Percentiles rank a stretch among this genome's conserved stretches.
These are phyloP conservation scores for Pipistrellus kuhlii DNA, from an alignment of 2,797 vertebrate genomes.

Conservation along the genomic window DNA sequence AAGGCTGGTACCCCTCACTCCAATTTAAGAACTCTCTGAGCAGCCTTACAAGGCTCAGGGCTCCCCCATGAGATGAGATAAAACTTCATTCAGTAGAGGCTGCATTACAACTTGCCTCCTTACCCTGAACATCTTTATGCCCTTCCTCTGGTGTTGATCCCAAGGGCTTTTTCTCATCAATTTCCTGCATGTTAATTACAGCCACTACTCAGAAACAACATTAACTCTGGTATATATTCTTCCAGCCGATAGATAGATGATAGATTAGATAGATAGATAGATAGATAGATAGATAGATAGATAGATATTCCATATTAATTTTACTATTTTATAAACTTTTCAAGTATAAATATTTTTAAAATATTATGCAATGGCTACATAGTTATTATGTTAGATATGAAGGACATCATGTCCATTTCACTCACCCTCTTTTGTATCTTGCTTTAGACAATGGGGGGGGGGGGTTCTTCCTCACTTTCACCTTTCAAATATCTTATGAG, in stretches of 20 bases:
- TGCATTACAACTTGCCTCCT: not conserved
- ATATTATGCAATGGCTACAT: not conserved
- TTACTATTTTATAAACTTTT: slow-evolving; percentile 1
- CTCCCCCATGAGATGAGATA: not conserved
- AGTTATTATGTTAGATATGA: not conserved
- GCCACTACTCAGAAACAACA: slow-evolving; percentile 2
- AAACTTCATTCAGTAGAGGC: not conserved
- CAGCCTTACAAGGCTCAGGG: not conserved
- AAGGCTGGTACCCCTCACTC: not conserved
- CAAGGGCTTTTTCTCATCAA: not conserved
- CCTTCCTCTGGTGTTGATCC: not conserved
- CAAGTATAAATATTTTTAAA: not conserved
- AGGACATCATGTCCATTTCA: not conserved
- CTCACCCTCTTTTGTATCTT: not conserved
- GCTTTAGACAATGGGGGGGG: not conserved
- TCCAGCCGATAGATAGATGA: not conserved
- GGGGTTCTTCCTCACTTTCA: not conserved
- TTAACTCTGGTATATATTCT: slow-evolving; percentile 33
- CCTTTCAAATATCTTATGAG: not conserved
- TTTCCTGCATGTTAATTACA: not conserved
- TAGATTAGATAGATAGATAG: not conserved
- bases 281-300: not conserved
- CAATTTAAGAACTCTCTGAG: not conserved
- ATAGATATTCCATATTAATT: not conserved
- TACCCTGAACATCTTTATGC: not conserved